Base-by-base conservation (phyloP, 2,888 invertebrate species). In the Hemaris fuciformis region DNA sequence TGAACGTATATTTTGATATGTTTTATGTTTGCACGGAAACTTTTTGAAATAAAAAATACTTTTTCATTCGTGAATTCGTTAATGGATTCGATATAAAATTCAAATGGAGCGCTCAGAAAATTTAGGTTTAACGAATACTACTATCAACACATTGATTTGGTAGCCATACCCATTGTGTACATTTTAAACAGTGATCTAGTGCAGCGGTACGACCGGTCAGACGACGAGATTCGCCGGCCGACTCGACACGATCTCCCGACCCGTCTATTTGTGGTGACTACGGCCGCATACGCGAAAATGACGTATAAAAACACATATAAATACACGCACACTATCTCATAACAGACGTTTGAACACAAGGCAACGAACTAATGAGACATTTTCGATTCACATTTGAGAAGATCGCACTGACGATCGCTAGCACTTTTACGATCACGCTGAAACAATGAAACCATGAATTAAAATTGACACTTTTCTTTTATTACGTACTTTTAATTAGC, bases 201-300 rank as follows among this genome's bases (percentile, higher is more conserved):
- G 27, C 27, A 18, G 43, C 20, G 25, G 43, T 41, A 27, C 59
- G 48, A 67, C 61, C 66, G 63, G 63, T 62, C 62, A 66, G 64
- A 59, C 65, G 66, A 46, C 62, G 60, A 64, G 56, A 64, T 43
- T 59, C 27, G 57, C 62, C 64, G 63, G 60, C 64, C 58, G 60
- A 59, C 62, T 66, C 66, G 64, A 62, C 68, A 64, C 63, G 65
- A 64, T 68, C 71, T 65, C 72, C 70, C 71, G 72, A 70, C 70
- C 74, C 69, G 67, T 80, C 81, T 84, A 86, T 86, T 86, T 86
- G 77, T 69, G 72, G 76, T 74, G 65, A 71, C 67, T 72, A 71
- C 72, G 69, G 74, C 71, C 74, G 70, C 73, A 80, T 73, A 77
- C 72, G 78, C 79, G 70, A 80, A 79, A 75, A 76, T 76, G 66